Base-by-base conservation (phyloP, 2,797 vertebrate genomes). In the Coregonus sp. region DNA sequence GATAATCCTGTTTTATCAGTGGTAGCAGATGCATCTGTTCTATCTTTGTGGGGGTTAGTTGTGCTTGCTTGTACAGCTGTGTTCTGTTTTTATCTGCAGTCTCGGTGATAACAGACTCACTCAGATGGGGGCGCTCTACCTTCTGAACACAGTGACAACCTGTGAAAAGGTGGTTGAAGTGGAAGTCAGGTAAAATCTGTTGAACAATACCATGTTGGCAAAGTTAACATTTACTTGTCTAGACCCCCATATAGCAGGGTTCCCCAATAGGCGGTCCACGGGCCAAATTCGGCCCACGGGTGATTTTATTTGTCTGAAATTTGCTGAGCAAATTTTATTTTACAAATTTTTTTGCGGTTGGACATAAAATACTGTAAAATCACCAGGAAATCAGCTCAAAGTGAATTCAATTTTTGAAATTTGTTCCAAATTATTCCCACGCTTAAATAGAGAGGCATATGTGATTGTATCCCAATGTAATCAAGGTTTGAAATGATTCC, bases 51-150 rank as follows among this genome's bases (percentile, higher is more conserved):
- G 14, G 61, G 59, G 51, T 78, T 56, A 20, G 25, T 71, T 5
- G 16, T 79, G 40, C 12, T 40, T 71, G 56, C 37, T 68, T 61
- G 70, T 54, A 25, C 20, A 7, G 65, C 15, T 52, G 5, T 72
- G 18, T 15, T 4, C 4, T 72, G 37, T 77, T 80, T 85, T 74
- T 84, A 79, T 85, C 68, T 71, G 20, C 86, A 99, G 97, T 35
- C 91, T 99, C 78, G 93, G 93, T 84, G 87, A 88, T 70, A 97
- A 97, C 12, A 25, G 70, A 18, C 79, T 98, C 82, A 96, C 92
- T 7, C 93, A 91, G 79, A 88, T 89, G 15, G 94, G 96, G 1
- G 87, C 89, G 56, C 77, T 97, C 54, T 80, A 87, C 50, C 91
- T 97, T 83, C 77, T 93, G 77, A 83, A 85, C 37, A 74, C 79